Conservation (phyloP, 2,888 invertebrate genomes). For the Nudaria mundana region DNA sequence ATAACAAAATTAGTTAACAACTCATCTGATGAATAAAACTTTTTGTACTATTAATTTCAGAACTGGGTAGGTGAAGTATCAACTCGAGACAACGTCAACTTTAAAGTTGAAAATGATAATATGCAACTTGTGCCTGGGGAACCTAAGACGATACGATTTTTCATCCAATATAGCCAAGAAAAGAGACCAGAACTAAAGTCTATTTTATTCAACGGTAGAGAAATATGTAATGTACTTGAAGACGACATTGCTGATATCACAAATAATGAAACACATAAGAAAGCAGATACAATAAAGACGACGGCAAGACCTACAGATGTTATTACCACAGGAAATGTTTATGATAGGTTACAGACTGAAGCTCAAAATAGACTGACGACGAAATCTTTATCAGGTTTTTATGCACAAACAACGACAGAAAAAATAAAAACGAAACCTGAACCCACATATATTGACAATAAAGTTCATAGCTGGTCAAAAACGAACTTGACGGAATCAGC, state of each 20-base stretch:
- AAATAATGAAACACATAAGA: background rate
- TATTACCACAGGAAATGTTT: background rate
- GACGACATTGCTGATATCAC: background rate
- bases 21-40: background rate
- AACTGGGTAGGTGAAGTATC: constrained; percentile 81
- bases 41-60: constrained; percentile 40
- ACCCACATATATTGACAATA: background rate
- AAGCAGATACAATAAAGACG: background rate
- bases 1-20: background rate
- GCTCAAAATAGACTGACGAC: constrained; percentile 6
- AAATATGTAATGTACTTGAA: constrained; percentile 58
- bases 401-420: background rate
- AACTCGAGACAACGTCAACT: constrained; percentile 79
- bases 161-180: constrained; percentile 72
- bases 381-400: constrained; percentile 5
- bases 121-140: constrained; percentile 75
- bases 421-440: constrained; percentile 5
- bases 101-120: constrained; percentile 77
- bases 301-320: background rate
- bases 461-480: background rate
- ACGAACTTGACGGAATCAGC: constrained; percentile 1
- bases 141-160: constrained; percentile 76
- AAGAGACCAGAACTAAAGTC: constrained; percentile 65
- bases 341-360: constrained; percentile 6
- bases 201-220: constrained; percentile 79